A percentile compares a stretch with the other conserved stretches of the same genome.
These are phyloP conservation scores for Campopleginae sp. DNA, from an alignment of 2,888 invertebrate genomes.

Conservation along the genomic window DNA sequence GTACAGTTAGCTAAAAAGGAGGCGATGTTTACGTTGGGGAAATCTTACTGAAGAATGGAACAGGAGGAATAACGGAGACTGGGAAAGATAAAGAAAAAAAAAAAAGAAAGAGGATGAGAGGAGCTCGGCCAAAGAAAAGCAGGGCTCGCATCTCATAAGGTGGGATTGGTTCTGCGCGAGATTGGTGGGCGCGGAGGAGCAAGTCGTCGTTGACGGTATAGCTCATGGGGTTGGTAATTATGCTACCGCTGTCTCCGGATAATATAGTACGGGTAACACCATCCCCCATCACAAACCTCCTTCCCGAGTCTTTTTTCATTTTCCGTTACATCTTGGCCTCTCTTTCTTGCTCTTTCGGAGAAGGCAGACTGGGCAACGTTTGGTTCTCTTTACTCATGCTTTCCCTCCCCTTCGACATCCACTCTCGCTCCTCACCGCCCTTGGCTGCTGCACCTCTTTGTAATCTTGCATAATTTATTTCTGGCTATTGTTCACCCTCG, in stretches of 20 bases:
- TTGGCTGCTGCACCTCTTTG: constrained; percentile 76
- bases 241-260: constrained; percentile 82
- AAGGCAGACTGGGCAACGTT: constrained; percentile 16
- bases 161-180: constrained; percentile 69
- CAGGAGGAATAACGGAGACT: constrained; percentile 44
- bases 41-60: constrained; percentile 80
- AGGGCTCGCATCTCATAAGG: constrained; percentile 78
- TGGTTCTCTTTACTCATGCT: constrained; percentile 24
- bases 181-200: constrained; percentile 66
- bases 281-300: constrained; percentile 66
- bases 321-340: constrained; percentile 18
- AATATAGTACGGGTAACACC: constrained; percentile 80
- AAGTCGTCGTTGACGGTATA: constrained; percentile 53
- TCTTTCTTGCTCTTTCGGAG: constrained; percentile 34
- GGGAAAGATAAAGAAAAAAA: constrained; percentile 27
- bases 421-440: constrained; percentile 39
- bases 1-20: constrained; percentile 54
- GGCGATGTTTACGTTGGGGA: constrained; percentile 82
- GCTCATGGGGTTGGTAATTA: constrained; percentile 79
- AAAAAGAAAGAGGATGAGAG: constrained; percentile 48
- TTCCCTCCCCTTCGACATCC: constrained; percentile 55
- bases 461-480: constrained; percentile 84
- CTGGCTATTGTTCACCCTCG: constrained; percentile 80
- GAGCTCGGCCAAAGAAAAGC: constrained; percentile 70
- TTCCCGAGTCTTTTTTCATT: constrained; percentile 39